Evolutionary conservation across 2,888 invertebrate genomes (phyloP).

Genomic region (Sabellastarte sp.): DNA sequence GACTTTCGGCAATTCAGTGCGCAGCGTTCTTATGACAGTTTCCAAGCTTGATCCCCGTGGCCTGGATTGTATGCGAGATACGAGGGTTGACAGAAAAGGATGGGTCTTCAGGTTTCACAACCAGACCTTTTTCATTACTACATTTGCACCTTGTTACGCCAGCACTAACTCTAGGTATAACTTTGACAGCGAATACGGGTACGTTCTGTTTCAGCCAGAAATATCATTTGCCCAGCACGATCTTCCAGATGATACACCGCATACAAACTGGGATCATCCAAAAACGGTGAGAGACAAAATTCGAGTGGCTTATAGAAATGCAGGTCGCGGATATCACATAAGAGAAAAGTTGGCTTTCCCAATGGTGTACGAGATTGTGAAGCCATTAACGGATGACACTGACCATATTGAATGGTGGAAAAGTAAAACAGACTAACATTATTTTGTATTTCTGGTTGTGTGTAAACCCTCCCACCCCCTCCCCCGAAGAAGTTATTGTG

Average conservation of each 20-base stretch:
- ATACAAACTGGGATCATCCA: constrained; percentile 46
- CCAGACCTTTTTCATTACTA: constrained; percentile 47
- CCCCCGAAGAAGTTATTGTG: too few relatives aligned
- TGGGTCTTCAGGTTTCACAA: constrained; percentile 51
- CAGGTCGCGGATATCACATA: constrained; percentile 40
- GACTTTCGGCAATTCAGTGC: constrained; percentile 39
- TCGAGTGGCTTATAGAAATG: constrained; percentile 40
- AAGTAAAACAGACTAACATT: too few relatives aligned
- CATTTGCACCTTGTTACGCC: constrained; percentile 50
- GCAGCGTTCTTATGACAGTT: constrained; percentile 34
- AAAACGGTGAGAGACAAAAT: constrained; percentile 44
- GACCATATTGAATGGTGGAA: constrained; percentile 40
- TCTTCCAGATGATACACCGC: constrained; percentile 39
- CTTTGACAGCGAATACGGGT: constrained; percentile 35
- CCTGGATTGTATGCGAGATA: constrained; percentile 38
- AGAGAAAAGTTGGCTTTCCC: constrained; percentile 35
- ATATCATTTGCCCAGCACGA: constrained; percentile 49
- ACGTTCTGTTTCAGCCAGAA: constrained; percentile 50
- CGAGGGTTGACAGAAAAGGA: constrained; percentile 36
- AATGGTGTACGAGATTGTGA: constrained; percentile 43
- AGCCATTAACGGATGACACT: constrained; percentile 29
- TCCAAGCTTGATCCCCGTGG: constrained; percentile 39
- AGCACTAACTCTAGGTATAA: constrained; percentile 38
- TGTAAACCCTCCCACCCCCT: too few relatives aligned
- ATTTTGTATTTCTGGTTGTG: too few relatives aligned